phyloP scores from a whole-genome alignment of 2,888 invertebrate genomes.

The Clusia tigrina region DNA sequence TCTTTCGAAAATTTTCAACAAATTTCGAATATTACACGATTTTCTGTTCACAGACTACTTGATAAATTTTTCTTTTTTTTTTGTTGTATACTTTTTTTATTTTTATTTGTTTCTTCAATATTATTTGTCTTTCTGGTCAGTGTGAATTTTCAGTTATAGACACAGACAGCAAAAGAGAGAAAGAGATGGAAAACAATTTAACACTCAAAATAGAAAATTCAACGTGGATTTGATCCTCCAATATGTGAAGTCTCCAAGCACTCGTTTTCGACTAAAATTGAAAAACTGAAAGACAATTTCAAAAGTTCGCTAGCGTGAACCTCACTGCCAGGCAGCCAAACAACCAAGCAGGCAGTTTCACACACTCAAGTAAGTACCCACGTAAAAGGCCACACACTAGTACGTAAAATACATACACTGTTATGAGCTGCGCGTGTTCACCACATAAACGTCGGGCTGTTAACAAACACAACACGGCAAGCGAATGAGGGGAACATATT shows the following conservation, averaged over 20 bases:
- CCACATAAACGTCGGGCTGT: neutral
- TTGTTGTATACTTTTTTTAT: neutral
- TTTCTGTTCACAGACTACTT: neutral
- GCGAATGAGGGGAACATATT: neutral
- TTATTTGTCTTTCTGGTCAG: too few species aligned
- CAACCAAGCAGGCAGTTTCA: too few species aligned
- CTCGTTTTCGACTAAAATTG: slow-evolving; percentile 43
- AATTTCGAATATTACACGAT: neutral
- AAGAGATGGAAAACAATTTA: neutral
- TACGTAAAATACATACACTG: neutral
- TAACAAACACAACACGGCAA: neutral
- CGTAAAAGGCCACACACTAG: neutral
- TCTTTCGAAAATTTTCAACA: too few species aligned
- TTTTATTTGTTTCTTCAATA: neutral
- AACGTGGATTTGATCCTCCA: slow-evolving; percentile 64
- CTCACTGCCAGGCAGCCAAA: too few species aligned
- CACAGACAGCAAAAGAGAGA: neutral
- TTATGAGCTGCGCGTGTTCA: neutral
- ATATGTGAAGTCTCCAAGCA: slow-evolving; percentile 64
- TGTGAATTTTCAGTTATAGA: too few species aligned
- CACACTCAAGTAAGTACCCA: neutral
- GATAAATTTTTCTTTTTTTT: neutral
- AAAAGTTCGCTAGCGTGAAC: slow-evolving; percentile 12
- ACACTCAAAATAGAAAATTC: slow-evolving; percentile 39
- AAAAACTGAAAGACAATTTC: neutral